Percentiles rank a stretch among this genome's conserved stretches.
These are phyloP conservation scores for Dreissena polymorpha DNA, from an alignment of 1,140 invertebrate species.

Conservation along the genomic window DNA sequence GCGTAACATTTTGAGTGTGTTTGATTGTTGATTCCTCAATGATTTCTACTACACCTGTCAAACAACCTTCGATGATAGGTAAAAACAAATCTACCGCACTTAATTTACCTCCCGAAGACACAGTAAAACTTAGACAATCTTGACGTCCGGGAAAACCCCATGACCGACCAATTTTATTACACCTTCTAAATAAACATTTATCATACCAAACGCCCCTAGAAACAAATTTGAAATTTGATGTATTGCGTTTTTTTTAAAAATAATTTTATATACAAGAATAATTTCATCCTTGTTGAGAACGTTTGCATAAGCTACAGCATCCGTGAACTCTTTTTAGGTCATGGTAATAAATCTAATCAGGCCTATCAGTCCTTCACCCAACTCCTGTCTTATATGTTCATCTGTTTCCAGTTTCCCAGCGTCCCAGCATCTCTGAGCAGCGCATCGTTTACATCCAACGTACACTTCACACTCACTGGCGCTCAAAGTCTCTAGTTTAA, in stretches of 20 bases:
- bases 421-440: not conserved
- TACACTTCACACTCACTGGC: conserved; percentile 18
- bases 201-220: no score
- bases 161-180: not conserved
- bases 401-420: not conserved
- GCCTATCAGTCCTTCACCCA: conserved; percentile 12
- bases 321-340: not conserved
- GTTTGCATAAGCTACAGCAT: not conserved
- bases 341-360: conserved; percentile 28
- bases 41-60: not conserved
- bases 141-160: not conserved
- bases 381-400: not conserved
- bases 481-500: not conserved
- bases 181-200: not conserved
- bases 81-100: not conserved
- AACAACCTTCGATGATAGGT: not conserved
- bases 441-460: conserved; percentile 20
- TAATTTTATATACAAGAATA: not conserved
- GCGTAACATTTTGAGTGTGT: no score
- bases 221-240: not conserved
- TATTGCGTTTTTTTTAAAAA: not conserved
- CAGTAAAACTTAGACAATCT: conserved; percentile 5
- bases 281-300: conserved; percentile 24
- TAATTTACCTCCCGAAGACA: not conserved
- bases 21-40: no score